A percentile compares a stretch with the other conserved stretches of the same genome.
Evolutionary conservation across 2,113 vertebrate species (phyloP).

Genomic region (Gymnobelideus leadbeateri): DNA sequence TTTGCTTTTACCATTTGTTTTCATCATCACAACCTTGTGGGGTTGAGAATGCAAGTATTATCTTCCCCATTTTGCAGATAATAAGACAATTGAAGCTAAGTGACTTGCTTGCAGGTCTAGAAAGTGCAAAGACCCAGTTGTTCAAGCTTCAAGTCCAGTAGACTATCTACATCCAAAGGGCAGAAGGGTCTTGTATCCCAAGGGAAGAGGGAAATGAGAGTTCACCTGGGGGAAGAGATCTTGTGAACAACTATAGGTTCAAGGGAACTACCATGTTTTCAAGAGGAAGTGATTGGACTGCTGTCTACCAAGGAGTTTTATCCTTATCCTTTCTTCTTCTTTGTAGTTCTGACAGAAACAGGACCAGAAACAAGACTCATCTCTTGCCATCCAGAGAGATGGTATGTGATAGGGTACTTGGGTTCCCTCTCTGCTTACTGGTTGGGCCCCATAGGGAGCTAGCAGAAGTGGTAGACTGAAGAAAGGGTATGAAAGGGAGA

Average conservation of each 20-base stretch:
- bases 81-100: background rate
- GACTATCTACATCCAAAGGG: background rate
- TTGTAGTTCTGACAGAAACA: slow-evolving; percentile 55
- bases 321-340: background rate
- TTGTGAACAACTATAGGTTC: background rate
- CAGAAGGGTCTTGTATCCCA: background rate
- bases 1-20: background rate
- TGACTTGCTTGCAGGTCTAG: background rate
- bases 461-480: background rate
- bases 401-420: slow-evolving; percentile 28
- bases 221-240: background rate
- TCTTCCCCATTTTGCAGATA: background rate
- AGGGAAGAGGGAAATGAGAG: background rate
- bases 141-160: background rate
- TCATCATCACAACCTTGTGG: background rate
- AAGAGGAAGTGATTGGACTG: background rate
- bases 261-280: background rate
- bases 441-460: background rate
- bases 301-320: background rate
- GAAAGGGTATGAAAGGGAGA: background rate
- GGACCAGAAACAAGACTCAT: slow-evolving; percentile 35
- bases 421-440: background rate
- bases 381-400: slow-evolving; percentile 59
- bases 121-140: background rate
- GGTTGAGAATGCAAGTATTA: background rate